phyloP scores from a whole-genome alignment of 2,113 vertebrate species.

The Gallinago paraguaiae region DNA sequence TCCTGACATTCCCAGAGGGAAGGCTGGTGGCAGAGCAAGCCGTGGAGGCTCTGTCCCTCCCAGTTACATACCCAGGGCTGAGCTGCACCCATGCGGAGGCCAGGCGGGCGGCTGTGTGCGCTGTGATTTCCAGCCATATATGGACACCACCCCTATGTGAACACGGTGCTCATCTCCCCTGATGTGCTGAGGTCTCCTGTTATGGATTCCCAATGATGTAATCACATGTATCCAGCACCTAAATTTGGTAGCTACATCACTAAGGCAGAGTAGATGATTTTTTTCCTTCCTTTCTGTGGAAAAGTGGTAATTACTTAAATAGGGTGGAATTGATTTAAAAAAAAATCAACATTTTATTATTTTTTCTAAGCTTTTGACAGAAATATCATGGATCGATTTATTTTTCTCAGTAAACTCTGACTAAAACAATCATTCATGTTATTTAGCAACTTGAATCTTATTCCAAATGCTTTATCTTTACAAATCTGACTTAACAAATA shows the following conservation, averaged over 20 bases:
- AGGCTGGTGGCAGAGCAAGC: not conserved
- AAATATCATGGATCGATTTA: not conserved
- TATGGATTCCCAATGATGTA: not conserved
- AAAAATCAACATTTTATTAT: not conserved
- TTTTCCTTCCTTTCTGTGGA: not conserved
- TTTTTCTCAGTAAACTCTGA: not conserved
- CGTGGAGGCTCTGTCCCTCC: not conserved
- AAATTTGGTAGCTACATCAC: not conserved
- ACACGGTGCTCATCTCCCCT: not conserved
- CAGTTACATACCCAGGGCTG: not conserved
- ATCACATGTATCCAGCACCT: not conserved
- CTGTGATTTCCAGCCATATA: not conserved
- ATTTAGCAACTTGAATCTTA: not conserved
- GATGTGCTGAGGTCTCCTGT: not conserved
- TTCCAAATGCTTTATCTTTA: not conserved
- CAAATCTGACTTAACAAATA: not conserved
- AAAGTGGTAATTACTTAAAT: not conserved
- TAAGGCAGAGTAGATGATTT: not conserved
- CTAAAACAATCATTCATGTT: not conserved
- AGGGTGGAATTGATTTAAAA: not conserved
- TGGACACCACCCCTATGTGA: not conserved
- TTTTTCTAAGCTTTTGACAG: not conserved
- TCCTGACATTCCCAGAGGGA: conserved; percentile 50
- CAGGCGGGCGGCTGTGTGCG: rapidly evolving
- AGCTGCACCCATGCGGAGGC: not conserved